A percentile compares a stretch with the other conserved stretches of the same genome.
phyloP scores from a whole-genome alignment of 2,797 vertebrate species.

The Oceanodroma leucorhoa region DNA sequence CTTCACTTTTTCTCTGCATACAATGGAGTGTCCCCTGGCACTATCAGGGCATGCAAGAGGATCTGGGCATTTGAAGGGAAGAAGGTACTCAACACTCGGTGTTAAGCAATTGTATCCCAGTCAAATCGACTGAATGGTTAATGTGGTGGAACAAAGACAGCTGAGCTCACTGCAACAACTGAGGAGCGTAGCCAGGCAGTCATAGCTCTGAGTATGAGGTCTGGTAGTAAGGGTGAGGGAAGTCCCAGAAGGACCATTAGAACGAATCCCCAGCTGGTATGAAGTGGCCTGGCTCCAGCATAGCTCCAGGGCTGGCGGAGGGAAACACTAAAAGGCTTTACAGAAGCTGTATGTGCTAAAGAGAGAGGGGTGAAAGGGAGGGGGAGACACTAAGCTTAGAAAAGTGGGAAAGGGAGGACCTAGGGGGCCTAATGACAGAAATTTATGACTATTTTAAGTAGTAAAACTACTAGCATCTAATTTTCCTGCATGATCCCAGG shows the following conservation, averaged over 20 bases:
- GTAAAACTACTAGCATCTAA: not conserved
- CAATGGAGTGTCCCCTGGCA: not conserved
- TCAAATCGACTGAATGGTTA: not conserved
- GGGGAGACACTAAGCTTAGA: not conserved
- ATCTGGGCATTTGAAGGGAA: not conserved
- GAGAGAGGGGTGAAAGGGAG: not conserved
- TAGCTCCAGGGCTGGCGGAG: not conserved
- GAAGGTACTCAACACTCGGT: not conserved
- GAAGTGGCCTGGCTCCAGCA: not conserved
- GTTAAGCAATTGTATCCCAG: not conserved
- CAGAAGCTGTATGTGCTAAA: rapidly evolving
- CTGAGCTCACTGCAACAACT: not conserved
- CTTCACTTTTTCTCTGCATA: not conserved
- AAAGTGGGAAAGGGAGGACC: not conserved
- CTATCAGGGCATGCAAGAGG: not conserved
- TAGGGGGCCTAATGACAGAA: not conserved
- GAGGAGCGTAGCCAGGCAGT: not conserved
- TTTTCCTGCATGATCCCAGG: not conserved
- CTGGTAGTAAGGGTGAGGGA: not conserved
- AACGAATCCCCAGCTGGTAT: not conserved
- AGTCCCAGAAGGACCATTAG: not conserved
- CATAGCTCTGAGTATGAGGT: not conserved
- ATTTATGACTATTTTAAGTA: not conserved
- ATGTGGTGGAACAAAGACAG: not conserved
- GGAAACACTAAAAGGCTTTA: not conserved